Percentiles rank a stretch among this genome's conserved stretches.
Evolutionary conservation across 2,888 invertebrate species (phyloP).

Genomic region (Meghimatium bilineatum): DNA sequence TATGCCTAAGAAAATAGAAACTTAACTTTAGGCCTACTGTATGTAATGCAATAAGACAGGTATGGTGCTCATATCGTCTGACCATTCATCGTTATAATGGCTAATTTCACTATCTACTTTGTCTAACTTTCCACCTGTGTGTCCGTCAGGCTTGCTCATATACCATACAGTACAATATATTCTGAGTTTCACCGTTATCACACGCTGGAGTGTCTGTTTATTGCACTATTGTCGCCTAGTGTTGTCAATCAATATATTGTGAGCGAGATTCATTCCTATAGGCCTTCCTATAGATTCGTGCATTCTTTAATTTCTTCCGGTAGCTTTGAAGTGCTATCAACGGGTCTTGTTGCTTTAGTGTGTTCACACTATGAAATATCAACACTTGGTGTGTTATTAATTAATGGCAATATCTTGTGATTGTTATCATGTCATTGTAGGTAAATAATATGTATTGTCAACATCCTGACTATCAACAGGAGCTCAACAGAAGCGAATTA

Average conservation of each 20-base stretch:
- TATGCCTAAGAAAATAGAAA: no score
- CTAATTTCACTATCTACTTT: not conserved
- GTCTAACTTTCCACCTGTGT: not conserved
- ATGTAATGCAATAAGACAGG: no score
- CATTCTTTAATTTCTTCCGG: not conserved
- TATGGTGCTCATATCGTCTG: no score
- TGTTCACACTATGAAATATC: no score
- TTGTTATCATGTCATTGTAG: no score
- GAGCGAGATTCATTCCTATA: not conserved
- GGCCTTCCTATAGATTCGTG: not conserved
- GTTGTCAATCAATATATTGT: not conserved
- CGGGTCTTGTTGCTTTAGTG: no score
- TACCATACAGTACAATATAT: not conserved
- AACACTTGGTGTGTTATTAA: no score
- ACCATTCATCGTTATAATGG: not conserved
- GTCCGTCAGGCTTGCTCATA: not conserved
- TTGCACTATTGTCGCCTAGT: not conserved
- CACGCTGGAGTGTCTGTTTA: not conserved
- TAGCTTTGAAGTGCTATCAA: not conserved
- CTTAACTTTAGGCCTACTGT: no score
- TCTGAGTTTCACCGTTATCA: not conserved
- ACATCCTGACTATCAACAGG: no score
- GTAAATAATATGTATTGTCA: no score
- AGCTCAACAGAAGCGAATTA: no score
- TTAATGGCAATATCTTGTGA: no score